Evolutionary conservation across 1,140 invertebrate species (phyloP).

Genomic region (Trichonephila inaurata): DNA sequence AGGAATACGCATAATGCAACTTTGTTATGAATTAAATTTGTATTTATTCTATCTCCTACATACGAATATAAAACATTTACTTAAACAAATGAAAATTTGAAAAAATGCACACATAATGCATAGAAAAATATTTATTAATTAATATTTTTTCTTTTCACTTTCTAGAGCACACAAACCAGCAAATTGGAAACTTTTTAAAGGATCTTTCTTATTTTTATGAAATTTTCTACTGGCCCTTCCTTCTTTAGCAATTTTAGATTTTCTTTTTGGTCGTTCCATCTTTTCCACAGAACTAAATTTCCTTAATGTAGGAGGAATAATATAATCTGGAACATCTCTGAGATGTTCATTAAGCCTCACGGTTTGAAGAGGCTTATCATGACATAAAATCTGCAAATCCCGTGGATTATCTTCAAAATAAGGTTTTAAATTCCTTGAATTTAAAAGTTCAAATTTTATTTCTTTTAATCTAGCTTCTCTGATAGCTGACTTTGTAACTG

Average conservation of each 20-base stretch:
- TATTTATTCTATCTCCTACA: too few relatives aligned
- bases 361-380: conserved; percentile 94
- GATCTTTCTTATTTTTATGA: conserved; percentile 64
- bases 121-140: not conserved
- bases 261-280: not conserved
- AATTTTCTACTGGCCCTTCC: conserved; percentile 21
- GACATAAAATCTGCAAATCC: conserved; percentile 92
- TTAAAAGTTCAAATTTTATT: conserved; percentile 96
- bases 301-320: conserved; percentile 81
- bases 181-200: conserved; percentile 75
- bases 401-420: conserved; percentile 97
- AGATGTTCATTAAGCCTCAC: conserved; percentile 92
- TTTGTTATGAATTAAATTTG: too few relatives aligned
- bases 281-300: not conserved
- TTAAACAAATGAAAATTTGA: not conserved
- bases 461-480: conserved; percentile 96
- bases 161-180: conserved; percentile 63
- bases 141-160: conserved; percentile 27
- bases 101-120: not conserved
- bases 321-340: conserved; percentile 96
- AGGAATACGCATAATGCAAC: too few relatives aligned
- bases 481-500: conserved; percentile 94
- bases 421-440: conserved; percentile 94
- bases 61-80: too few relatives aligned
- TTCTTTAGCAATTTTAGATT: not conserved